A percentile compares a stretch with the other conserved stretches of the same genome.
Evolutionary conservation across 1,140 invertebrate species (phyloP).

Genomic region (Cecropterus lyciades): DNA sequence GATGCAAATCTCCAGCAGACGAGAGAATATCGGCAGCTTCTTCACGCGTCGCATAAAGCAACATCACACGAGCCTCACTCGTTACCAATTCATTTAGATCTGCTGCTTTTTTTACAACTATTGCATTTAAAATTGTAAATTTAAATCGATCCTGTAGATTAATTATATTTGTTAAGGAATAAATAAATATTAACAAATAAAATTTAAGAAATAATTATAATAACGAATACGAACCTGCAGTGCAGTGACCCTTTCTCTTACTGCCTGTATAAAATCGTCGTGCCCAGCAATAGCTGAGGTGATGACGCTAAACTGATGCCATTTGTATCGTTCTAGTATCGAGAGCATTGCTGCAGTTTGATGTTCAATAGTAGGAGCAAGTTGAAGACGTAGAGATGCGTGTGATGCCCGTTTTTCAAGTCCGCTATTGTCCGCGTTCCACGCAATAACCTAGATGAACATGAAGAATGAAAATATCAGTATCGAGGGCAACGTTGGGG

Average conservation of each 20-base stretch:
- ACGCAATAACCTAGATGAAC: conserved; percentile 92
- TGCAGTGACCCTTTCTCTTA: conserved; percentile 93
- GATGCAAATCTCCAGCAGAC: conserved; percentile 91
- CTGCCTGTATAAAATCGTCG: conserved; percentile 96
- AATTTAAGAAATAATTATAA: too few species aligned
- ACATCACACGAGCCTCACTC: conserved; percentile 96
- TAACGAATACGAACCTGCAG: conserved; percentile 85
- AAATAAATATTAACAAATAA: too few species aligned
- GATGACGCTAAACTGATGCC: conserved; percentile 97
- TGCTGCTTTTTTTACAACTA: conserved; percentile 90
- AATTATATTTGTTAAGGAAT: background rate
- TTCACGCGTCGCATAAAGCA: conserved; percentile 95
- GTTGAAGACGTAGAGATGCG: conserved; percentile 93
- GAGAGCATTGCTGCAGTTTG: conserved; percentile 97
- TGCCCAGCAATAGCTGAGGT: conserved; percentile 97
- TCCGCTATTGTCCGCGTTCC: conserved; percentile 97
- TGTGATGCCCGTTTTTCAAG: conserved; percentile 92
- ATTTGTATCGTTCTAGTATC: conserved; percentile 96
- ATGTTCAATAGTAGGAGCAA: conserved; percentile 97
- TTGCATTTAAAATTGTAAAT: conserved; percentile 93
- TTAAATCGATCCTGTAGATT: conserved; percentile 91
- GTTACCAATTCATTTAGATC: conserved; percentile 91
- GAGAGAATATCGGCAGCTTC: conserved; percentile 94
- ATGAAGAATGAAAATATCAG: background rate
- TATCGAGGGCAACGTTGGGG: background rate